Percentiles rank a stretch among this genome's conserved stretches.
Evolutionary conservation across 1,140 invertebrate genomes (phyloP).

Genomic region (Bombus terrestris): DNA sequence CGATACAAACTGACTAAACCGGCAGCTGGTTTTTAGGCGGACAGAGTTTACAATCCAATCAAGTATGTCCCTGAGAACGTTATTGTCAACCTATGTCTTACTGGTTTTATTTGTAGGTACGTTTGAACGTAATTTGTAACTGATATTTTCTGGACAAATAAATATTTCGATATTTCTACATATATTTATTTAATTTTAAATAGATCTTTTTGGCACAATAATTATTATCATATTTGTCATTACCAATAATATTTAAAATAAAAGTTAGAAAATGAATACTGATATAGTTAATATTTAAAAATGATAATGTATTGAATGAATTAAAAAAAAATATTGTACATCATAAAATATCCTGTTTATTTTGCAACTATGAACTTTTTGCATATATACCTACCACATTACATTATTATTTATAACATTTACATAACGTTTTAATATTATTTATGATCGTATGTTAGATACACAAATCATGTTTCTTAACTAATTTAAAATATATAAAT

Average conservation of each 20-base stretch:
- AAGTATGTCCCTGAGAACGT: conserved; percentile 31
- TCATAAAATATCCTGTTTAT: not conserved
- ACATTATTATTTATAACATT: not conserved
- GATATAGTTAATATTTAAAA: not conserved
- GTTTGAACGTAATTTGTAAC: conserved; percentile 36
- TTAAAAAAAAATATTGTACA: not conserved
- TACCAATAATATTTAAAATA: not conserved
- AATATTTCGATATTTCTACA: not conserved
- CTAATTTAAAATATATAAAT: not conserved
- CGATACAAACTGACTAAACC: conserved; percentile 49
- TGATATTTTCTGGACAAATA: not conserved
- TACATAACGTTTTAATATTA: not conserved
- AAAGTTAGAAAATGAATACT: not conserved
- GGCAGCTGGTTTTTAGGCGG: conserved; percentile 29
- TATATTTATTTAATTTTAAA: not conserved
- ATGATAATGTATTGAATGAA: not conserved
- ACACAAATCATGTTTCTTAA: not conserved
- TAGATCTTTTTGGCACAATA: not conserved
- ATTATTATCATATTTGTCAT: not conserved
- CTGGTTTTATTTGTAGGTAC: conserved; percentile 25
- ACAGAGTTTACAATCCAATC: conserved; percentile 41
- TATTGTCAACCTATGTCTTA: conserved; percentile 35
- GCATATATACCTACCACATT: not conserved
- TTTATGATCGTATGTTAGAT: not conserved
- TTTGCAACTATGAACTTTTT: not conserved